Conservation (phyloP, 2,797 vertebrate species). For the Pangasius macronema region DNA sequence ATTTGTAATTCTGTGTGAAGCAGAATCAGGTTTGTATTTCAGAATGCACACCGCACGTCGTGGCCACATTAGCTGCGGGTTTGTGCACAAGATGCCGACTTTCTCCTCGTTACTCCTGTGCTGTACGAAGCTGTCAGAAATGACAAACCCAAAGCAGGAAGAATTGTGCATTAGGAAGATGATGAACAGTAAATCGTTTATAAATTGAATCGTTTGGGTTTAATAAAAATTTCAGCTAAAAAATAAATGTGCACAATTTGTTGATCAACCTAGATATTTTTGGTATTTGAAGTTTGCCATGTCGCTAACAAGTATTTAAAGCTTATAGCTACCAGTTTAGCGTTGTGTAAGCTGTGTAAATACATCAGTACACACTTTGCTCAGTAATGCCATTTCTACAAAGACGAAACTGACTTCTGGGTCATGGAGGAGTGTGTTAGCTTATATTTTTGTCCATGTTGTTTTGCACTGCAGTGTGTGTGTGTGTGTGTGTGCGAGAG, state of each 20-base stretch:
- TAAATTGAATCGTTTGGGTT: background rate
- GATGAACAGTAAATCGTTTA: background rate
- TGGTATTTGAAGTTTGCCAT: background rate
- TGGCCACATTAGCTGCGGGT: background rate
- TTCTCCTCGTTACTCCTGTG: slow-evolving; percentile 28
- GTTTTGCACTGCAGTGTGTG: slow-evolving; percentile 8
- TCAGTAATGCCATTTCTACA: background rate
- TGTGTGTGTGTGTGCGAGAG: slow-evolving; percentile 12
- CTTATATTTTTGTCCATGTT: background rate
- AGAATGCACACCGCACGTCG: background rate
- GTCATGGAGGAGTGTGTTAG: background rate
- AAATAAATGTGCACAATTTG: background rate
- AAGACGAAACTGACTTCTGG: background rate
- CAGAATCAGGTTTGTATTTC: background rate
- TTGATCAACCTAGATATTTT: background rate
- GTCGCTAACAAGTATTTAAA: background rate
- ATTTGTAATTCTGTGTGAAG: background rate
- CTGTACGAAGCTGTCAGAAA: slow-evolving; percentile 27
- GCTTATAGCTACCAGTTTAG: background rate
- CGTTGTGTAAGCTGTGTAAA: background rate
- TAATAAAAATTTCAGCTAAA: background rate
- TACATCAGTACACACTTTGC: background rate
- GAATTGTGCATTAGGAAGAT: background rate
- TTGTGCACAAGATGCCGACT: slow-evolving; percentile 20
- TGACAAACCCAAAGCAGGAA: background rate